Base-by-base conservation (phyloP, 2,888 invertebrate species). In the Sussaba pulchella region DNA sequence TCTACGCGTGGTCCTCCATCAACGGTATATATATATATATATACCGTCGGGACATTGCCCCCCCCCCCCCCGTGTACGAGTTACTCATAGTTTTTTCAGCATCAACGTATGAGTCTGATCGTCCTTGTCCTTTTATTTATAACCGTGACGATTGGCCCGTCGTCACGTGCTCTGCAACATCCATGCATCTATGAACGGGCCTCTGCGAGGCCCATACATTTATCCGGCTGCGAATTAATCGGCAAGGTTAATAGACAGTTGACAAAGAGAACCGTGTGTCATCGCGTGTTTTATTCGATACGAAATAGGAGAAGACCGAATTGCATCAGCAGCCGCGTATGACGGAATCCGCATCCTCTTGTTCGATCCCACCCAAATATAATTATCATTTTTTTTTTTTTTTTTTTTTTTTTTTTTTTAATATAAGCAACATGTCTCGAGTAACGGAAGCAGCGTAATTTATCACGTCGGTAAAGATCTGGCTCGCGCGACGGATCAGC, bases 241-340 rank as follows among this genome's bases (percentile, higher is more conserved):
- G 66, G 43, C 74, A 75, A 82, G 83, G 83, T 84, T 82, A 82
- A 84, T 78, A 80, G 77, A 82, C 78, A 84, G 81, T 82, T 82
- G 82, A 82, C 83, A 78, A 76, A 75, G 74, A 67, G 52, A n/a
- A n/a, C n/a, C 14, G n/a, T 54, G 26, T 26, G 26, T 54, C 52
- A 26, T 24, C 52, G 63, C 31, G 24, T 24, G 36, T 47, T 47
- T 31, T 76, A 72, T 75, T 69, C 72, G 76, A 76, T 76, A 31
- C 47, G 31, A 10, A 19, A 36, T 66, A 66, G 24, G 43, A 63
- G 43, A 14, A 76, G 59, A 76, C 31, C 21, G 57, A 52, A 52
- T 81, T 81, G 76, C 83, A 81, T 83, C 81, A 81, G 59, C 78
- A n/a, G n/a, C n/a, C n/a, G n/a, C 52, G 52, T 24, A 21, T 5